Percentiles rank a stretch among this genome's conserved stretches.
Conservation (phyloP, 2,113 vertebrate genomes). For the Onychostruthus taczanowskii region DNA sequence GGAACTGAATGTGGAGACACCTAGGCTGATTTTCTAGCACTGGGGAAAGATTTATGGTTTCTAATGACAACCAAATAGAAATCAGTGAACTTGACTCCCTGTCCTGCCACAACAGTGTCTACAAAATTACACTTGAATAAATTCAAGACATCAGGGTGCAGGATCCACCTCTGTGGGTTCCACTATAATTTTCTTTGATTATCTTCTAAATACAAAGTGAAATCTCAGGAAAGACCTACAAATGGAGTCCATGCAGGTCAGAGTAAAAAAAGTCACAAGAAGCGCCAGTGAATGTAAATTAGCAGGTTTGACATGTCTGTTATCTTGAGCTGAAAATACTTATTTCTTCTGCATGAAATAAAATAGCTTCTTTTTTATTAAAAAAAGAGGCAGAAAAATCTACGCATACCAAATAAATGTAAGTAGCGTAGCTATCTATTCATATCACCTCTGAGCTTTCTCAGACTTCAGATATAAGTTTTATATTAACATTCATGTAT, state of each 20-base stretch:
- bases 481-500: background rate
- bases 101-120: background rate
- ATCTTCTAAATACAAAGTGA: background rate
- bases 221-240: background rate
- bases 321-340: background rate
- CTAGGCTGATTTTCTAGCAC: background rate
- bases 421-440: background rate
- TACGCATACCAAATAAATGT: background rate
- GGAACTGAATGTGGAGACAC: background rate
- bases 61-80: slow-evolving; percentile 25
- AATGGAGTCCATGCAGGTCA: background rate
- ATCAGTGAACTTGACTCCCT: background rate
- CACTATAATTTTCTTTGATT: background rate
- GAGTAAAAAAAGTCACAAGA: background rate
- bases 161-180: background rate
- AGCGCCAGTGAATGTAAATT: background rate
- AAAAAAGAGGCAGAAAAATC: background rate
- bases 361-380: background rate
- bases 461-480: background rate
- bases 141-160: background rate
- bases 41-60: background rate
- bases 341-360: background rate
- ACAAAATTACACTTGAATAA: background rate
- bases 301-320: background rate
- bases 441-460: background rate